phyloP scores from a whole-genome alignment of 2,888 invertebrate species.

The Junonia oenone region DNA sequence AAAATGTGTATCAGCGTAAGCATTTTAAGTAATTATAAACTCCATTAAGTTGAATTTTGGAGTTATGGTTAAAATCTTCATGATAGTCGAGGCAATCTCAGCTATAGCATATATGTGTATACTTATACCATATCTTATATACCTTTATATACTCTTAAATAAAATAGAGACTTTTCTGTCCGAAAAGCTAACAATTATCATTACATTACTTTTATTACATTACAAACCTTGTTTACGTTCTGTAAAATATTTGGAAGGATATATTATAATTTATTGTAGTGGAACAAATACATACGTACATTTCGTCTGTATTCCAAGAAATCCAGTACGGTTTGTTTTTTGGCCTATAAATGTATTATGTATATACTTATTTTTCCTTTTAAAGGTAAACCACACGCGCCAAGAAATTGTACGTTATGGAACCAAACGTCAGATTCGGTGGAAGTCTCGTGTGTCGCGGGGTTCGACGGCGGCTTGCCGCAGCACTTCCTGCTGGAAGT shows the following conservation, averaged over 20 bases:
- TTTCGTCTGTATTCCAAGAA: too few species aligned
- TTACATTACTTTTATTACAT: neutral
- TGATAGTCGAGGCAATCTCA: too few species aligned
- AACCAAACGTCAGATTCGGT: conserved; percentile 92
- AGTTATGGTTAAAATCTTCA: too few species aligned
- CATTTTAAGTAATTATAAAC: too few species aligned
- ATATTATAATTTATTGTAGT: neutral
- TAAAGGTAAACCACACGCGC: conserved; percentile 90
- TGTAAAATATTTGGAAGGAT: neutral
- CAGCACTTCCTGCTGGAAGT: conserved; percentile 92
- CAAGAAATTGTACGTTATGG: conserved; percentile 90
- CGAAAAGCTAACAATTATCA: neutral
- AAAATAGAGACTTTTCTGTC: neutral
- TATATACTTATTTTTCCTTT: conserved; percentile 16
- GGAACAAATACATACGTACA: neutral
- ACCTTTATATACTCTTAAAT: too few species aligned
- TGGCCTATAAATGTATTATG: neutral
- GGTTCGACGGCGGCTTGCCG: conserved; percentile 93
- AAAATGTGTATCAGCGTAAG: too few species aligned
- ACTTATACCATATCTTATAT: too few species aligned
- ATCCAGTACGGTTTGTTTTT: too few species aligned
- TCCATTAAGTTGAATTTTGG: too few species aligned
- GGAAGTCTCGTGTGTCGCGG: conserved; percentile 89
- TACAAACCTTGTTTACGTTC: neutral
- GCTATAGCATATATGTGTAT: too few species aligned